Evolutionary conservation across 1,140 invertebrate species (phyloP), one percentile per base, ranked within the genome.

Genomic region (Saccostrea cuccullata): DNA sequence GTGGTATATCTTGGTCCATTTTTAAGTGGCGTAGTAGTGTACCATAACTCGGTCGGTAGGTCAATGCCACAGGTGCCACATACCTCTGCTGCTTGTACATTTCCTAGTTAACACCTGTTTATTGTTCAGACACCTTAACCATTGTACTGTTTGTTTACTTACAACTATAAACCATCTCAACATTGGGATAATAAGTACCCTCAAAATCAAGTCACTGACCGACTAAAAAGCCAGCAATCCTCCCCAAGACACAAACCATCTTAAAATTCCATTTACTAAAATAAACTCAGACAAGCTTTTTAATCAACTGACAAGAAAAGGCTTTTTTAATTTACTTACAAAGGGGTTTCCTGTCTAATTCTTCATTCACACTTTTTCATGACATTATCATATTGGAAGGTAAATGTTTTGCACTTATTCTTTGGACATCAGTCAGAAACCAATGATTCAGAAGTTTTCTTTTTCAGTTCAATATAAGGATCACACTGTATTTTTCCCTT

Each of bases 81-180:
- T 2, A 77, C 26, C 70, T 30, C 13, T 30, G 26, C 26, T 30
- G n/a, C n/a, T n/a, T 26, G 17, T n/a, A 30, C 30, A 77, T 77
- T 77, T 77, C 26, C 30, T 77, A 11, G 26, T 9, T 15, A 77
- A 30, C 30, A 36, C 26, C 70, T 77, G 70, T 77, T 77, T 77
- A 36, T 77, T 77, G 26, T 77, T 36, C 70, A 30, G 11, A 26
- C 70, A 77, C 26, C 70, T 36, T 77, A 26, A 26, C 70, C 70
- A 77, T 67, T 67, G 11, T 67, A 67, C 60, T 47, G 23, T 67
- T n/a, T 77, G 70, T 40, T 77, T 77, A 77, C 70, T 77, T 36
- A 77, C 70, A 77, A 77, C 70, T 30, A 77, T 77, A 77, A 26
- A 77, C 67, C 13, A 15, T 15, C 5, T 30, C 13, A 26, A 77